Evolutionary conservation across 1,140 invertebrate genomes (phyloP).

Genomic region (Danaus plexippus): DNA sequence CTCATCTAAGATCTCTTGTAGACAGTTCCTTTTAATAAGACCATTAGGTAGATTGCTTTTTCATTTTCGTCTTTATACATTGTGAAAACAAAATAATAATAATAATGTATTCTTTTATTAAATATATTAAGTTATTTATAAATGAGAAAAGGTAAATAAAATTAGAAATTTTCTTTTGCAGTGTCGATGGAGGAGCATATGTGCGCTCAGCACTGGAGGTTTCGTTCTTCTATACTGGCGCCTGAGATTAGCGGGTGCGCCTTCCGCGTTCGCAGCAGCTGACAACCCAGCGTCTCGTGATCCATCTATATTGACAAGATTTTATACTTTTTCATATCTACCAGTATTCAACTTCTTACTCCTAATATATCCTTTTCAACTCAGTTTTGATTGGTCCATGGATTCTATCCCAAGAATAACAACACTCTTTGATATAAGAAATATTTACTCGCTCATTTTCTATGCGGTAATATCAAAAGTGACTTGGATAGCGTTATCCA

Average conservation of each 20-base stretch:
- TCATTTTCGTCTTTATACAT: background rate
- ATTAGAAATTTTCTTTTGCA: constrained; percentile 52
- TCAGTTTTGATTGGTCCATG: constrained; percentile 98
- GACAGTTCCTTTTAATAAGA: too few species aligned
- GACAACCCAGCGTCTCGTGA: constrained; percentile 92
- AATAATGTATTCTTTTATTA: too few species aligned
- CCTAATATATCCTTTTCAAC: constrained; percentile 83
- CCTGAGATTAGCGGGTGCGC: constrained; percentile 75
- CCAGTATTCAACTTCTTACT: constrained; percentile 90
- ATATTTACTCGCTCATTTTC: constrained; percentile 79
- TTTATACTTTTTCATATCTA: constrained; percentile 90
- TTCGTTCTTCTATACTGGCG: constrained; percentile 75
- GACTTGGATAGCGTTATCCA: constrained; percentile 54
- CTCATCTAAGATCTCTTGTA: constrained; percentile 1
- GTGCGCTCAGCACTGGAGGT: constrained; percentile 73
- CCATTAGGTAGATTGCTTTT: too few species aligned
- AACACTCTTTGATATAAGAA: constrained; percentile 81
- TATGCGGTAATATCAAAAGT: constrained; percentile 75
- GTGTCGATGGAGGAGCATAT: constrained; percentile 78
- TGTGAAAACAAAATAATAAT: constrained; percentile 10
- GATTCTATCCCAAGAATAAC: constrained; percentile 88
- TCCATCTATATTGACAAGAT: constrained; percentile 77
- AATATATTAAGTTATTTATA: too few species aligned
- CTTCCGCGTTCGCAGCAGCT: constrained; percentile 87
- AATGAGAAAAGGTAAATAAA: too few species aligned